Evolutionary conservation across 2,797 vertebrate genomes (phyloP).

Genomic region (Diceros bicornis): DNA sequence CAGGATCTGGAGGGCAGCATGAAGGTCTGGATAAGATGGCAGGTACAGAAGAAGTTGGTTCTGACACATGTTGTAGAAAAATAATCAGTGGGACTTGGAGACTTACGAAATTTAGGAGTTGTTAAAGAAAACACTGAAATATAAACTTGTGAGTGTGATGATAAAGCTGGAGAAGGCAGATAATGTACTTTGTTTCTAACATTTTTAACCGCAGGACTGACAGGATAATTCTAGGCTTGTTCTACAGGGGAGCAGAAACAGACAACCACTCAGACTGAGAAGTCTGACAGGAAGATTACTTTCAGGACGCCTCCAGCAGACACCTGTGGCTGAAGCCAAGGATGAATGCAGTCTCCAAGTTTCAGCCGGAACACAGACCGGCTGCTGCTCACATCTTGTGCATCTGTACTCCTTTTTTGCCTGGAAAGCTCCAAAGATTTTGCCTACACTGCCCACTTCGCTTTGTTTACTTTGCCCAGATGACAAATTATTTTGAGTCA

Average conservation of each 20-base stretch:
- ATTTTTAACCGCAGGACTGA: background rate
- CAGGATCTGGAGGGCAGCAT: background rate
- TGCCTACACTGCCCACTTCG: background rate
- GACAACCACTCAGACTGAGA: background rate
- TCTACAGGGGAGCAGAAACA: background rate
- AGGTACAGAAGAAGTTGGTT: background rate
- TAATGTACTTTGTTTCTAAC: background rate
- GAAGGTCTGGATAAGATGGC: background rate
- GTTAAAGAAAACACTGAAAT: background rate
- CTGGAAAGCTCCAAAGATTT: background rate
- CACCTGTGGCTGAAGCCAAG: background rate
- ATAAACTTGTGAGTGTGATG: background rate
- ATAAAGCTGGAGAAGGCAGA: background rate
- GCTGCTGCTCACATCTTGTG: background rate
- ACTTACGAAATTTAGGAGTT: background rate
- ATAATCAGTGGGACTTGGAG: background rate
- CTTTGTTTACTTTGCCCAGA: background rate
- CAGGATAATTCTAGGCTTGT: background rate
- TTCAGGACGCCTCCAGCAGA: background rate
- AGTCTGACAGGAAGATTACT: accelerated
- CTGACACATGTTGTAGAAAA: background rate
- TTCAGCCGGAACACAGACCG: background rate
- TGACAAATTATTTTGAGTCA: background rate
- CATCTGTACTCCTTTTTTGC: no score
- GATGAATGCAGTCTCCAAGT: no score